Base-by-base conservation (phyloP, 2,797 vertebrate genomes). In the Melopsittacus undulatus region DNA sequence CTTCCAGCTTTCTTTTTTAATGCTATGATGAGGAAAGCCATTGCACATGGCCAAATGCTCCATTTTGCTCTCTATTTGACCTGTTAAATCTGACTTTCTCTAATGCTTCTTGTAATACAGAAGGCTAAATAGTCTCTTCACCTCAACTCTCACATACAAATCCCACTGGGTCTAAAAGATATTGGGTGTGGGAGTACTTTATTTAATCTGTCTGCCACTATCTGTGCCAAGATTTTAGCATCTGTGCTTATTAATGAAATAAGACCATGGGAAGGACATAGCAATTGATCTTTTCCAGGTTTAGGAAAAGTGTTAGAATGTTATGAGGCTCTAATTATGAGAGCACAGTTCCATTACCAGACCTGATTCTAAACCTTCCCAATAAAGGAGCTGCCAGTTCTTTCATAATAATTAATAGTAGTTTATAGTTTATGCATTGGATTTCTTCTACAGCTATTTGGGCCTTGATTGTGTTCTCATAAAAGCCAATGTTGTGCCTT, bases 201-300 rank as follows among this genome's bases (percentile, higher is more conserved):
- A 67, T 40, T 73, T 84, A 67, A 94, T 74, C 51, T 92, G 42
- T 8, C 30, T 87, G 73, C 52, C 66, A 75, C 57, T 90, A 66
- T 34, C 34, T 62, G 70, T 73, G 45, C 85, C 57, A 91, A 85
- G 49, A 68, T 75, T 91, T 81, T 84, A 94, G 32, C 48, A 75
- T 66, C 38, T 72, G 36, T 72, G 66, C 34, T 83, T 83, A 62
- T 83, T 88, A 94, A 83, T 81, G 51, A 94, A 91, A 81, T 61
- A 77, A 72, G 43, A 48, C 38, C 57, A 17, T 45, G 23, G 62
- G 73, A 94, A 86, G 74, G 69, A 29, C 73, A 83, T 23, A 83
- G 22, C 27, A 81, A 90, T n/a, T 75, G 79, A 72, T 91, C 34
- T 94, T 94, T 75, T 72, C 38, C 42, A 90, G 38, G 32, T 54